Conservation (phyloP, 2,113 vertebrate species). For the Pleuronectes platessa region DNA sequence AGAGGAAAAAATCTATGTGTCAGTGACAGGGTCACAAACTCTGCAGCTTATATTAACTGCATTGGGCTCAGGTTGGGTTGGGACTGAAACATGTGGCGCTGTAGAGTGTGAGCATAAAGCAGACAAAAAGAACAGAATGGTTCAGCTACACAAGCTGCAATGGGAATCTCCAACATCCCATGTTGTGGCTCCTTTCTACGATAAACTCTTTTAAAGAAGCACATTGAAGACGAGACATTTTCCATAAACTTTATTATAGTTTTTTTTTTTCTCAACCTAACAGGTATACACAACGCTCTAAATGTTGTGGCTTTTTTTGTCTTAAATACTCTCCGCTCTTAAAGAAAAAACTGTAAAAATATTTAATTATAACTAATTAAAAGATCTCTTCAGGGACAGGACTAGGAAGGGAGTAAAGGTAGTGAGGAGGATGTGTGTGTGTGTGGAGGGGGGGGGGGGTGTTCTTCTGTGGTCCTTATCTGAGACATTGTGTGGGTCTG, state of each 20-base stretch:
- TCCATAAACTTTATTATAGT: conserved; percentile 83
- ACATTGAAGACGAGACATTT: conserved; percentile 41
- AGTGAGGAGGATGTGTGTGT: conserved; percentile 6
- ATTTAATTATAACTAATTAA: conserved; percentile 85
- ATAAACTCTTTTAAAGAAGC: not conserved
- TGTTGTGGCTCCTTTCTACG: not conserved
- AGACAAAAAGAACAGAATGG: not conserved
- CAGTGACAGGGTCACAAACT: no score
- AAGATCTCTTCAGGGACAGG: conserved; percentile 75
- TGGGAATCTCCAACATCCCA: no score
- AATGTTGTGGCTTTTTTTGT: conserved; percentile 79
- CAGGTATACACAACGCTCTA: conserved; percentile 81
- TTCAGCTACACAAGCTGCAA: not conserved
- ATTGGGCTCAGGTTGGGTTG: no score
- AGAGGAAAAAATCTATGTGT: no score
- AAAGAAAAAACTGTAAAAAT: conserved; percentile 88
- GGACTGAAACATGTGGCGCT: no score
- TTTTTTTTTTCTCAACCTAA: conserved; percentile 72
- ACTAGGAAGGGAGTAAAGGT: conserved; percentile 53
- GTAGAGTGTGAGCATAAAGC: not conserved
- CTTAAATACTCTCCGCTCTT: conserved; percentile 85
- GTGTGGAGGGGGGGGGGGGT: not conserved
- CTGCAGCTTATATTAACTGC: no score
- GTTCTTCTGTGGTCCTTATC: conserved; percentile 62
- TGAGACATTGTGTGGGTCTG: conserved; percentile 35